These are phyloP conservation scores for Ennomos erosarius DNA, from an alignment of 2,888 invertebrate species.

Conservation along the genomic window DNA sequence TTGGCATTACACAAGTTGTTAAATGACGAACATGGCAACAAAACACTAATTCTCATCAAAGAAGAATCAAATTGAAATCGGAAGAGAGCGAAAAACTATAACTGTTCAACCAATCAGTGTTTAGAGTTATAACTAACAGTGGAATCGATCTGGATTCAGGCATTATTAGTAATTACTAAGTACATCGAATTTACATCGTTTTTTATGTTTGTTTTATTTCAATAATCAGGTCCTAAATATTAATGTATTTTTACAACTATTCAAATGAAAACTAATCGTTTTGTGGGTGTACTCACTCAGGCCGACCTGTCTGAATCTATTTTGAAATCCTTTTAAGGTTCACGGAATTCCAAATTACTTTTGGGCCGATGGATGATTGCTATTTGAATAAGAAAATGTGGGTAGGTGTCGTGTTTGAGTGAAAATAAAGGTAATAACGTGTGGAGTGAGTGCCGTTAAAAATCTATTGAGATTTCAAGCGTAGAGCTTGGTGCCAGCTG, in stretches of 20 bases:
- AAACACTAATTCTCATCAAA: too few species aligned
- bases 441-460: not conserved
- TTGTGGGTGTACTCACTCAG: slow-evolving; percentile 5
- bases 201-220: slow-evolving; percentile 33
- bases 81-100: too few species aligned
- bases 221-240: slow-evolving; percentile 33
- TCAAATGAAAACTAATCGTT: slow-evolving; percentile 11
- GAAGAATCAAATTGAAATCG: too few species aligned
- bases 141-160: slow-evolving; percentile 1
- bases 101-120: too few species aligned
- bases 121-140: too few species aligned
- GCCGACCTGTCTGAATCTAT: slow-evolving; percentile 9
- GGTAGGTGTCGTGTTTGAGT: slow-evolving; percentile 7
- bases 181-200: slow-evolving; percentile 38
- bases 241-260: slow-evolving; percentile 24
- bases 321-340: slow-evolving; percentile 14
- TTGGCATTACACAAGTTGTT: too few species aligned
- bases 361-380: slow-evolving; percentile 21
- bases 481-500: too few species aligned
- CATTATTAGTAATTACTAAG: slow-evolving; percentile 13
- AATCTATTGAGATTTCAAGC: too few species aligned
- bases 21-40: too few species aligned
- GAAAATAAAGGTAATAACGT: not conserved
- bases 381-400: slow-evolving; percentile 27
- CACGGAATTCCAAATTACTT: slow-evolving; percentile 17